phyloP scores from a whole-genome alignment of 2,888 invertebrate species.

The Dicranocentrus wangi region DNA sequence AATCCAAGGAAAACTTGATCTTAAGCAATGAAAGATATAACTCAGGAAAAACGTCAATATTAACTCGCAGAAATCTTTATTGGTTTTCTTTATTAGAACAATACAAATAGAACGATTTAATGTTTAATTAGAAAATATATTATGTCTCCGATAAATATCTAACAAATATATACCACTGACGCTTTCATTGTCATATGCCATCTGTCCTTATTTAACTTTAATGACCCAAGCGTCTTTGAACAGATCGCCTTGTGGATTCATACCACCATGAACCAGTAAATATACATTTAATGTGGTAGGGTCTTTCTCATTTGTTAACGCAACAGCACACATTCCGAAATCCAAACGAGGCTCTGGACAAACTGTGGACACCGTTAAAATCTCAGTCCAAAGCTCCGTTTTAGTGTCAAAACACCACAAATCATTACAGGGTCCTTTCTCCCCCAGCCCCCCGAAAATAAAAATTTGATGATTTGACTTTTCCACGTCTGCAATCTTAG shows the following conservation, averaged over 20 bases:
- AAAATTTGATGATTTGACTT: slow-evolving; percentile 44
- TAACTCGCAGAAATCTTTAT: too few species aligned
- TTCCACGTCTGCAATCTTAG: slow-evolving; percentile 27
- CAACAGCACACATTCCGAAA: slow-evolving; percentile 62
- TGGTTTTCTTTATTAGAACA: too few species aligned
- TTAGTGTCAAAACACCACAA: slow-evolving; percentile 64
- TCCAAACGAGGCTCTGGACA: slow-evolving; percentile 60
- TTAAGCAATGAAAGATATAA: too few species aligned
- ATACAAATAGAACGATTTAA: too few species aligned
- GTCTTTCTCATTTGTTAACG: neutral
- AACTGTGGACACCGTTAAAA: neutral
- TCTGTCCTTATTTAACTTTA: slow-evolving; percentile 25
- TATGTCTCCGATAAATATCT: too few species aligned
- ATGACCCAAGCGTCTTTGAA: slow-evolving; percentile 65
- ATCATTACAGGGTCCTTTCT: slow-evolving; percentile 62
- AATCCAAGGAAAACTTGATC: too few species aligned
- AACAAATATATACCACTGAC: too few species aligned
- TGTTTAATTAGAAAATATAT: too few species aligned
- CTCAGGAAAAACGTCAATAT: too few species aligned
- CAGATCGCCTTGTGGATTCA: slow-evolving; percentile 62
- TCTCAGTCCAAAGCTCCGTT: slow-evolving; percentile 58
- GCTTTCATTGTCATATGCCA: too few species aligned
- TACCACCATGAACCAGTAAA: slow-evolving; percentile 67
- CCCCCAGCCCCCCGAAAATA: slow-evolving; percentile 67
- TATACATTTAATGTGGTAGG: slow-evolving; percentile 20